A percentile compares a stretch with the other conserved stretches of the same genome.
Evolutionary conservation across 2,888 invertebrate species (phyloP).

Genomic region (Chaitophorus viminalis): DNA sequence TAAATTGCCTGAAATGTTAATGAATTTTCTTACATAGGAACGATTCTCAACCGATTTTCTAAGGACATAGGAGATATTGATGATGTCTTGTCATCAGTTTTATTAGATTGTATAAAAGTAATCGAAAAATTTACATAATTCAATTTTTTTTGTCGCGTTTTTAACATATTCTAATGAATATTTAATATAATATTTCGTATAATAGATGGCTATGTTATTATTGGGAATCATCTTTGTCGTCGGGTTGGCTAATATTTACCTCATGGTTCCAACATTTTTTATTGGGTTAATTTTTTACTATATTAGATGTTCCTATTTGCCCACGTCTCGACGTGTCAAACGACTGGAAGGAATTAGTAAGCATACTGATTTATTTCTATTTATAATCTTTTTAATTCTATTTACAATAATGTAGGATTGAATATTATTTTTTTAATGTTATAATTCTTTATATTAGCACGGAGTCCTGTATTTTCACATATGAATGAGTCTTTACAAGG

Average conservation of each 20-base stretch:
- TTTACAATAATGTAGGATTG: background rate
- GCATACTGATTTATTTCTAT: conserved; percentile 68
- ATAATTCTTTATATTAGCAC: conserved; percentile 71
- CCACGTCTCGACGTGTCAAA: conserved; percentile 83
- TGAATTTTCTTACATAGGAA: conserved; percentile 67
- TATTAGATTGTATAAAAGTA: conserved; percentile 71
- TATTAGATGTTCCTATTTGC: conserved; percentile 80
- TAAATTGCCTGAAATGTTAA: background rate
- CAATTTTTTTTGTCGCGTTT: too few species aligned
- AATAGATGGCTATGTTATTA: conserved; percentile 83
- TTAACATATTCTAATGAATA: conserved; percentile 65
- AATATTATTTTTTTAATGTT: too few species aligned
- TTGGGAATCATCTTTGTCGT: conserved; percentile 81
- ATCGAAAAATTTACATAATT: conserved; percentile 56
- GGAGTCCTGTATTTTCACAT: conserved; percentile 94
- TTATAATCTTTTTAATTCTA: background rate
- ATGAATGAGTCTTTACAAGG: conserved; percentile 89
- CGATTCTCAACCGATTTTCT: conserved; percentile 87
- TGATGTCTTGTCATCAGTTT: conserved; percentile 72
- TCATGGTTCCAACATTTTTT: conserved; percentile 77
- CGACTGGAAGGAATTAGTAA: conserved; percentile 83
- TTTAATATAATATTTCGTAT: too few species aligned
- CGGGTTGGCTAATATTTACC: conserved; percentile 78
- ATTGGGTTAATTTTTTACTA: conserved; percentile 80
- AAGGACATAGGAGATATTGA: conserved; percentile 84